Base-by-base conservation (phyloP, 2,113 vertebrate genomes). In the Channa maculata region DNA sequence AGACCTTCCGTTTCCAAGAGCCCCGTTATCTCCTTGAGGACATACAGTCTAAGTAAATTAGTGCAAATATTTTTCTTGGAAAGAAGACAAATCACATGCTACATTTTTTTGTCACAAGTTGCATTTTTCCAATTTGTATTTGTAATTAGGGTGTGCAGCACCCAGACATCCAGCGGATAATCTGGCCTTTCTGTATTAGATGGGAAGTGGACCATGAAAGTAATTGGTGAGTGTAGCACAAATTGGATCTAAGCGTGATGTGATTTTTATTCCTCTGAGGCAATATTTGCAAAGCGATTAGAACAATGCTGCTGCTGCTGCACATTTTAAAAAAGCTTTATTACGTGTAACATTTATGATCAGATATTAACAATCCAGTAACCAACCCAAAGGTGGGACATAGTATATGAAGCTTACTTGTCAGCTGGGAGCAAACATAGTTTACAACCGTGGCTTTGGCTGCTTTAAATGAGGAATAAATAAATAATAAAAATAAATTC, bases 241-340 rank as follows among this genome's bases (percentile, higher is more conserved):
- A 94, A 94, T 95, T 94, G 92, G 92, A 93, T 94, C 83, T 87
- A 88, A 91, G 89, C 78, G 66, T 90, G 87, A 93, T 92, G 89
- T 70, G 76, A 74, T 92, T 92, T 86, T 85, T 88, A 77, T 79
- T 86, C 89, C 91, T 93, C 78, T 48, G 89, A 90, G 90, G 90
- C 88, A 75, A 91, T 88, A 91, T 93, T 92, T 90, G 88, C 83
- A 79, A 87, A 88, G 85, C 77, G 83, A 92, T 94, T 93, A 90
- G 74, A 91, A 92, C 89, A 92, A 91, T 87, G 88, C 90, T 69
- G 61, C 69, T n/a, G 74, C 54, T 60, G 61, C 69, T 77, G 90
- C 88, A 82, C 67, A 83, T 85, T 91, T 90, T 77, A 24, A 78
- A 86, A 86, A 74, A 67, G 75, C 86, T 88, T 90, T 83, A 88